phyloP scores from a whole-genome alignment of 2,797 vertebrate species.

The Macropus fuliginosus region DNA sequence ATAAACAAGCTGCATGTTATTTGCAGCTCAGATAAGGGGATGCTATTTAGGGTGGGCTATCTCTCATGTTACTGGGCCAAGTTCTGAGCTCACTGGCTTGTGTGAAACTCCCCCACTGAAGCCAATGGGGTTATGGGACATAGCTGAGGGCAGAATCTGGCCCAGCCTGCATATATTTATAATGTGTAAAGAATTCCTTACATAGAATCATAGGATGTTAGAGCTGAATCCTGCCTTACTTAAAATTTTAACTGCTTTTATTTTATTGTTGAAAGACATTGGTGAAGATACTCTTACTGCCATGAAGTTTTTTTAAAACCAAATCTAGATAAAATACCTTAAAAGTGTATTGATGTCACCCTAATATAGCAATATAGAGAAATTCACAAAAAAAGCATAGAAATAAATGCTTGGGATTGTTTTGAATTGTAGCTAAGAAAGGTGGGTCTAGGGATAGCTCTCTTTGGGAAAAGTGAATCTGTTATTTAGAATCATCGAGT shows the following conservation, averaged over 20 bases:
- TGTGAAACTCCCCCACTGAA: constrained; percentile 52
- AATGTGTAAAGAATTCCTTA: constrained; percentile 64
- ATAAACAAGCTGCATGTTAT: constrained; percentile 38
- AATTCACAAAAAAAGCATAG: constrained; percentile 29
- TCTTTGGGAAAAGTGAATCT: constrained; percentile 47
- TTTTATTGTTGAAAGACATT: constrained; percentile 65
- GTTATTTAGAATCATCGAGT: constrained; percentile 27
- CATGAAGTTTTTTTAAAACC: constrained; percentile 56
- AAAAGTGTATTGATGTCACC: constrained; percentile 7
- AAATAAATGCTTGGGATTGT: constrained; percentile 39
- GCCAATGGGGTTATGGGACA: constrained; percentile 12
- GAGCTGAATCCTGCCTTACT: neutral
- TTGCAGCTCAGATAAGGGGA: constrained; percentile 35
- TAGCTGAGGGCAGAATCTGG: constrained; percentile 45
- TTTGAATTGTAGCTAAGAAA: constrained; percentile 43
- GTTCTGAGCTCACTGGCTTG: constrained; percentile 49
- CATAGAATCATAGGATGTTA: constrained; percentile 28
- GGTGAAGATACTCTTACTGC: constrained; percentile 39
- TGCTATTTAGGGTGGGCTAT: neutral
- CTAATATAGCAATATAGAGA: neutral
- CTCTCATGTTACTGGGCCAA: constrained; percentile 36
- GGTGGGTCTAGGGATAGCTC: constrained; percentile 7
- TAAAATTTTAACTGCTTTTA: constrained; percentile 67
- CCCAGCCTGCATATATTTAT: constrained; percentile 40
- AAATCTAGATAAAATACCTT: constrained; percentile 44